These are phyloP conservation scores for Sesia apiformis DNA, from an alignment of 2,888 invertebrate species.

Conservation along the genomic window DNA sequence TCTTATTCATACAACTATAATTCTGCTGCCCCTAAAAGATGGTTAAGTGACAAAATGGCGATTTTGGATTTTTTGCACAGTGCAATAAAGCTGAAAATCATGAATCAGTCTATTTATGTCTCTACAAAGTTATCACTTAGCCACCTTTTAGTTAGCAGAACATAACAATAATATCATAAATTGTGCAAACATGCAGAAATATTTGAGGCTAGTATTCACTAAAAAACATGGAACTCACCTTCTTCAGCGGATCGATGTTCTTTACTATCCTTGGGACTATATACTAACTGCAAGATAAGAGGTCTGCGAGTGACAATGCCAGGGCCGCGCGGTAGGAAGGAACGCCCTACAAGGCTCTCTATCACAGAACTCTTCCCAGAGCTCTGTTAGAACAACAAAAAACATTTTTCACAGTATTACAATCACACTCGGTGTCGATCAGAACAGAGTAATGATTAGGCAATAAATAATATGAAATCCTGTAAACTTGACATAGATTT, in stretches of 20 bases:
- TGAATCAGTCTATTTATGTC: too few species aligned
- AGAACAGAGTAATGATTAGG: neutral
- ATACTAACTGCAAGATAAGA: constrained; percentile 92
- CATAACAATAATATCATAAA: too few species aligned
- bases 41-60: too few species aligned
- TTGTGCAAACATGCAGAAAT: too few species aligned
- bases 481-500: neutral
- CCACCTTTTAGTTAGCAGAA: too few species aligned
- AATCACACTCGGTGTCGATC: too few species aligned
- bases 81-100: too few species aligned
- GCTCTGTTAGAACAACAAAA: constrained; percentile 77
- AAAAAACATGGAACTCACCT: constrained; percentile 69
- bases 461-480: neutral
- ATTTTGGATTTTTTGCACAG: too few species aligned
- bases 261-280: constrained; percentile 91
- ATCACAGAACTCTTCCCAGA: constrained; percentile 99
- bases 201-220: too few species aligned
- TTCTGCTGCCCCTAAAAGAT: too few species aligned
- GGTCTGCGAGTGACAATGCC: constrained; percentile 98
- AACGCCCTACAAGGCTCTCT: constrained; percentile 97
- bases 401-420: neutral
- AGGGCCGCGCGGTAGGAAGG: constrained; percentile 96
- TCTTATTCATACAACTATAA: too few species aligned
- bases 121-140: too few species aligned
- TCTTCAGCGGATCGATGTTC: constrained; percentile 90